A percentile compares a stretch with the other conserved stretches of the same genome.
Evolutionary conservation across 2,113 vertebrate genomes (phyloP).

Genomic region (Callopanchax toddi): DNA sequence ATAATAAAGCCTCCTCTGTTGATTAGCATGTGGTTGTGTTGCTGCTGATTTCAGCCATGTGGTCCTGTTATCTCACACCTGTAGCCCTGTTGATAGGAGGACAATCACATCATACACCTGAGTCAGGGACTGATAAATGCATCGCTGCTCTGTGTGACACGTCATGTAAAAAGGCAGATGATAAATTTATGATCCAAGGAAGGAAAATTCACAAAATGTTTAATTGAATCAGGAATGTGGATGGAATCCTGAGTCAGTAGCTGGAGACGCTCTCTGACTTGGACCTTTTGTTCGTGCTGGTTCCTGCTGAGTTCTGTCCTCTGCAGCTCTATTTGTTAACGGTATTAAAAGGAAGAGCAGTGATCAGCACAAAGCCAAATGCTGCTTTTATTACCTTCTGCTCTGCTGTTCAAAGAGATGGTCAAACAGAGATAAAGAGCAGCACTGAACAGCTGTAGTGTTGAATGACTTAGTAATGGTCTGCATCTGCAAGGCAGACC

Average conservation of each 20-base stretch:
- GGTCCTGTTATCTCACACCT: slow-evolving; percentile 40
- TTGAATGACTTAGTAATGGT: no score
- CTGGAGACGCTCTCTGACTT: slow-evolving; percentile 15
- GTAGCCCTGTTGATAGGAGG: slow-evolving; percentile 32
- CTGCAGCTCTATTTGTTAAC: slow-evolving; percentile 22
- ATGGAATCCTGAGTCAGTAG: slow-evolving; percentile 3
- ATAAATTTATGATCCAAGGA: slow-evolving; percentile 52
- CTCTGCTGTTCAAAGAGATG: slow-evolving; percentile 28
- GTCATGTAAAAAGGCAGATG: slow-evolving; percentile 46
- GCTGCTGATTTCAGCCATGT: slow-evolving; percentile 11
- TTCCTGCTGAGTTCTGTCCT: slow-evolving; percentile 31
- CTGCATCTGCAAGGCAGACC: no score
- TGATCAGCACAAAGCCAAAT: slow-evolving; percentile 38
- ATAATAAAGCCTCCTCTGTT: slow-evolving; percentile 46
- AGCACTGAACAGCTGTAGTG: slow-evolving; percentile 1
- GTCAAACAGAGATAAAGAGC: slow-evolving; percentile 32
- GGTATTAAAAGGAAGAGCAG: slow-evolving; percentile 32
- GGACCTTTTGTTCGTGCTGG: slow-evolving; percentile 2
- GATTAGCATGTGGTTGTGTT: slow-evolving; percentile 31
- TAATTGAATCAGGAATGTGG: slow-evolving; percentile 59
- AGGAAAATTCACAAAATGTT: slow-evolving; percentile 53
- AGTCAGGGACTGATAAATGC: slow-evolving; percentile 43
- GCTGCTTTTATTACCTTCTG: slow-evolving; percentile 42
- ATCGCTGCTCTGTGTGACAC: slow-evolving; percentile 48
- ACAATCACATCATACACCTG: slow-evolving; percentile 32